These are phyloP conservation scores for Phymastichus coffea DNA, from an alignment of 1,140 invertebrate species.

Conservation along the genomic window DNA sequence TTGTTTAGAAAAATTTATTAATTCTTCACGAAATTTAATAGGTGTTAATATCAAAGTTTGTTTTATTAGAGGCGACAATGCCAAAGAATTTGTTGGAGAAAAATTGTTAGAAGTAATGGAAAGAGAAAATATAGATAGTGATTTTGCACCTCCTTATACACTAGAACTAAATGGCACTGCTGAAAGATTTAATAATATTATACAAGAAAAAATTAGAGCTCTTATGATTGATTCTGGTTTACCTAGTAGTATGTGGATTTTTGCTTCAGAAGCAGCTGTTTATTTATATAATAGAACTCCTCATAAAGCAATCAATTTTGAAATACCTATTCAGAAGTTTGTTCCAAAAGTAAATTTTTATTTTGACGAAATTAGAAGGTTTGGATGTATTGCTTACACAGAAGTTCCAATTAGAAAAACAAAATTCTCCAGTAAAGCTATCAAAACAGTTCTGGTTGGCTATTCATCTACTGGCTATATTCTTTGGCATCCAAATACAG, in stretches of 20 bases:
- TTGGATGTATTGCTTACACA: constrained; percentile 25
- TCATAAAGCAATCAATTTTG: constrained; percentile 15
- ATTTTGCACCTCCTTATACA: constrained; percentile 14
- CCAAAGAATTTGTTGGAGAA: background rate
- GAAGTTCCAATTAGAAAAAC: constrained; percentile 1
- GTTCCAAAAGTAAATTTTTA: constrained; percentile 15
- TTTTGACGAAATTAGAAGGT: constrained; percentile 15
- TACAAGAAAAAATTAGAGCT: background rate
- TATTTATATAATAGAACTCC: constrained; percentile 37
- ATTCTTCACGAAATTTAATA: constrained; percentile 4
- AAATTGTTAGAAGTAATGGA: background rate
- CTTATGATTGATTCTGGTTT: constrained; percentile 18
- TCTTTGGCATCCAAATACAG: too few species aligned
- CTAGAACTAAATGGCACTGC: constrained; percentile 37
- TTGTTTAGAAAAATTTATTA: background rate
- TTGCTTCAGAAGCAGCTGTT: constrained; percentile 33
- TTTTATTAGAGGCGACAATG: background rate
- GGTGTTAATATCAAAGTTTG: background rate
- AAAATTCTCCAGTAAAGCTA: too few species aligned
- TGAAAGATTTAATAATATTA: constrained; percentile 3
- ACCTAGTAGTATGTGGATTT: constrained; percentile 38
- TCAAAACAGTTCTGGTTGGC: too few species aligned
- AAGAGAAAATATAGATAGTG: background rate
- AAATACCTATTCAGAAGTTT: constrained; percentile 9
- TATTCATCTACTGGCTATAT: too few species aligned